Evolutionary conservation across 2,888 invertebrate species (phyloP).

Genomic region (Odontocerum albicorne): DNA sequence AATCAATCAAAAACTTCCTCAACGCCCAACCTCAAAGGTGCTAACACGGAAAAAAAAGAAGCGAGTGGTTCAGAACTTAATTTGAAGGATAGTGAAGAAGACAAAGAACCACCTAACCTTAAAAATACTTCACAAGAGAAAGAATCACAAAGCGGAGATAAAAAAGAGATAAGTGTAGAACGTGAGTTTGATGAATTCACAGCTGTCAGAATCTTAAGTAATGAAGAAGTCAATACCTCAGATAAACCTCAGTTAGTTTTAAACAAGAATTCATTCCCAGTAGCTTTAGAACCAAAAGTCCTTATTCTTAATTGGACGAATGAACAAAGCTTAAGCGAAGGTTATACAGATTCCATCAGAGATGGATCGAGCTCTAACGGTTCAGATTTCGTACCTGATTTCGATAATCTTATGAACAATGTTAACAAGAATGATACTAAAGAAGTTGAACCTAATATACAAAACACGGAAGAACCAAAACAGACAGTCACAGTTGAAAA

Average conservation of each 20-base stretch:
- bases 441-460: not conserved
- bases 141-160: slow-evolving; percentile 3
- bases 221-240: slow-evolving; percentile 39
- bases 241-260: slow-evolving; percentile 43
- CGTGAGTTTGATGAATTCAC: slow-evolving; percentile 55
- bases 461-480: too few species aligned
- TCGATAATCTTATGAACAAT: slow-evolving; percentile 12
- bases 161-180: slow-evolving; percentile 44
- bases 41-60: slow-evolving; percentile 6
- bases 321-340: slow-evolving; percentile 43
- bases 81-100: slow-evolving; percentile 47
- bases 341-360: slow-evolving; percentile 50
- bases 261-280: slow-evolving; percentile 44
- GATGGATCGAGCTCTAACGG: slow-evolving; percentile 39
- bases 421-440: not conserved
- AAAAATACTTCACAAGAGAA: slow-evolving; percentile 32
- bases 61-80: slow-evolving; percentile 38
- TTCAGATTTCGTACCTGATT: slow-evolving; percentile 6
- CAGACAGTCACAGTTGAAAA: not conserved
- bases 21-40: not conserved
- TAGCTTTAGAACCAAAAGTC: slow-evolving; percentile 46
- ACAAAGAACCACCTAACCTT: too few species aligned
- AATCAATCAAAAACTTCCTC: slow-evolving; percentile 34
- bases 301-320: slow-evolving; percentile 43
- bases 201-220: slow-evolving; percentile 49